Conservation (phyloP, 2,797 vertebrate genomes). For the Neoniphon sammara region DNA sequence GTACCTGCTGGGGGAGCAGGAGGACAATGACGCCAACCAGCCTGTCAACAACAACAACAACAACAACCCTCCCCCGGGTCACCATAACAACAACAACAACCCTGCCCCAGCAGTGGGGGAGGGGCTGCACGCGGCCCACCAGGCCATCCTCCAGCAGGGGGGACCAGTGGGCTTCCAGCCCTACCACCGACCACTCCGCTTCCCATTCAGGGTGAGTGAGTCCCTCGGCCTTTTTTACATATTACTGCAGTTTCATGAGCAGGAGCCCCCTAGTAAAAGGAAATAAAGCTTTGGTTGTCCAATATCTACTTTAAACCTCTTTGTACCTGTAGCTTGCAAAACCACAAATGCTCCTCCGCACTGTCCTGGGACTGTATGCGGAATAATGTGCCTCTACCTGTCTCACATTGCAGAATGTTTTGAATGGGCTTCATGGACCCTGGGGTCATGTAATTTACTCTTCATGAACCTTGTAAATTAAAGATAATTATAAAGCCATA, state of each 20-base stretch:
- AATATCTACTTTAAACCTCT: too few species aligned
- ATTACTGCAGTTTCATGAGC: background rate
- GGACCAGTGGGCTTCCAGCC: constrained; percentile 98
- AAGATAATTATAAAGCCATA: constrained; percentile 7
- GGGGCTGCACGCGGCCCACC: constrained; percentile 96
- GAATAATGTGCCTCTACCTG: background rate
- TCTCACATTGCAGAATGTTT: background rate
- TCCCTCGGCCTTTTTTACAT: background rate
- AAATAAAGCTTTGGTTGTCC: background rate
- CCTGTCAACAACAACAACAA: constrained; percentile 94
- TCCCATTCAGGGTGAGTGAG: constrained; percentile 91
- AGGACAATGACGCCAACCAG: constrained; percentile 94
- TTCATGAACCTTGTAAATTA: background rate
- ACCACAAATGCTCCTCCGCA: background rate
- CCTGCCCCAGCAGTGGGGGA: constrained; percentile 93
- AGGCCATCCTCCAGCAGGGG: constrained; percentile 98
- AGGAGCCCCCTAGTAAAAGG: background rate
- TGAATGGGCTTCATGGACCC: background rate
- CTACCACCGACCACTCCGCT: constrained; percentile 93
- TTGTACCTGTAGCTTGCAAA: background rate
- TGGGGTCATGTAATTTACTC: background rate
- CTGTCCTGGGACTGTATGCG: too few species aligned
- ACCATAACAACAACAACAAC: constrained; percentile 91
- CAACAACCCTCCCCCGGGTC: constrained; percentile 90
- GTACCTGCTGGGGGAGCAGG: constrained; percentile 97